A percentile compares a stretch with the other conserved stretches of the same genome.
Conservation (phyloP, 2,113 vertebrate species). For the Pomatostomus ruficeps region DNA sequence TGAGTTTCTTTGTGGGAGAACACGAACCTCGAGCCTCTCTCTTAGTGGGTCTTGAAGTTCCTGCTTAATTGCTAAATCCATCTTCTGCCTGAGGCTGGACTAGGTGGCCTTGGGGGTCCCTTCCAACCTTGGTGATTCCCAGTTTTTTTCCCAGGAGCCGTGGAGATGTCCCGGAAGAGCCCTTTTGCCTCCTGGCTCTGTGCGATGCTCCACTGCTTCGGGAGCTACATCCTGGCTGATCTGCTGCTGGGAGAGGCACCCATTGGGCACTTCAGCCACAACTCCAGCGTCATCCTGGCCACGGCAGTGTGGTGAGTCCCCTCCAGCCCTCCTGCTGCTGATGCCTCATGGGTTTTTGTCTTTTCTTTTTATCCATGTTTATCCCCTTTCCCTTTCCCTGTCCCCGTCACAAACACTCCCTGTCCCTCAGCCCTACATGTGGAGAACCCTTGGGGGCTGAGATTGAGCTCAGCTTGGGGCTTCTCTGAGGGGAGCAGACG, state of each 20-base stretch:
- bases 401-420: no score
- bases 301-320: constrained; percentile 88
- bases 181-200: constrained; percentile 94
- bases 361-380: no score
- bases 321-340: neutral
- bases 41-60: neutral
- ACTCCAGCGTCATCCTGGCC: constrained; percentile 90
- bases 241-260: constrained; percentile 87
- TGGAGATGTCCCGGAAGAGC: constrained; percentile 89
- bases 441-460: no score
- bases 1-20: neutral
- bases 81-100: neutral
- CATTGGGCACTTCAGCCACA: constrained; percentile 90
- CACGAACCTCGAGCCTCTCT: neutral
- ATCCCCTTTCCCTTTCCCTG: no score
- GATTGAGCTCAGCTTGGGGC: no score
- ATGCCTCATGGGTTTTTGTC: no score
- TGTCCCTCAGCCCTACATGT: no score
- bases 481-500: no score
- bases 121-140: neutral
- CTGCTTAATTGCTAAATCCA: neutral
- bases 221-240: constrained; percentile 93
- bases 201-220: constrained; percentile 98
- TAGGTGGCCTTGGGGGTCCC: neutral
- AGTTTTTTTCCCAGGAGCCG: constrained; percentile 73